A percentile compares a stretch with the other conserved stretches of the same genome.
Evolutionary conservation across 1,140 invertebrate genomes (phyloP).

Genomic region (Riptortus pedestris): DNA sequence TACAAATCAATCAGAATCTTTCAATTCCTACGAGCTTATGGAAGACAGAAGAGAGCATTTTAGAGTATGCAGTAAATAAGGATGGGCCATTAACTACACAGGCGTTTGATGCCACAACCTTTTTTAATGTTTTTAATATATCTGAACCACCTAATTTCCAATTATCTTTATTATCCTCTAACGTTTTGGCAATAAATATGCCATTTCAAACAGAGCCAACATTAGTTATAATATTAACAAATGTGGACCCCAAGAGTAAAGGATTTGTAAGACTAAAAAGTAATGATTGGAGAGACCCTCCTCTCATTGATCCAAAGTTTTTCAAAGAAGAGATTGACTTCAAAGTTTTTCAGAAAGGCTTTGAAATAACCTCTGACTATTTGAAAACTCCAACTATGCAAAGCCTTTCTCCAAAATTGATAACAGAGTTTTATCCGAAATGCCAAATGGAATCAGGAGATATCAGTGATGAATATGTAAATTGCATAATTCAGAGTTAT

Average conservation of each 20-base stretch:
- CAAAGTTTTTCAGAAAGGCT: background rate
- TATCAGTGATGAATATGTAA: background rate
- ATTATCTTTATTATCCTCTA: background rate
- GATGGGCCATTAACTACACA: constrained; percentile 39
- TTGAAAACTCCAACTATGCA: background rate
- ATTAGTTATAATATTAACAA: background rate
- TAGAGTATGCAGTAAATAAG: constrained; percentile 35
- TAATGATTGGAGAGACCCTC: background rate
- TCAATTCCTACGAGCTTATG: constrained; percentile 34
- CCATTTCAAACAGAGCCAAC: background rate
- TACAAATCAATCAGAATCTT: constrained; percentile 37
- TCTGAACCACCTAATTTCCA: background rate
- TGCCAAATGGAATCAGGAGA: background rate
- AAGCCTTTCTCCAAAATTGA: background rate
- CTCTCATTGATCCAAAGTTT: background rate
- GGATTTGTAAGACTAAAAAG: background rate
- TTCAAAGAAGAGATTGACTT: background rate
- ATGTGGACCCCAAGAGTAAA: background rate
- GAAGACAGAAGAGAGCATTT: constrained; percentile 35
- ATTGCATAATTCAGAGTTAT: background rate
- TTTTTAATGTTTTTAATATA: background rate
- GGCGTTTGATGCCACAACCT: constrained; percentile 26
- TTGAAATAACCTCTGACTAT: background rate
- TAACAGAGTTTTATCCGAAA: background rate
- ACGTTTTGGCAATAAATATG: background rate